Percentiles rank a stretch among this genome's conserved stretches.
phyloP scores from a whole-genome alignment of 2,113 vertebrate species.

The Bostrychus sinensis region DNA sequence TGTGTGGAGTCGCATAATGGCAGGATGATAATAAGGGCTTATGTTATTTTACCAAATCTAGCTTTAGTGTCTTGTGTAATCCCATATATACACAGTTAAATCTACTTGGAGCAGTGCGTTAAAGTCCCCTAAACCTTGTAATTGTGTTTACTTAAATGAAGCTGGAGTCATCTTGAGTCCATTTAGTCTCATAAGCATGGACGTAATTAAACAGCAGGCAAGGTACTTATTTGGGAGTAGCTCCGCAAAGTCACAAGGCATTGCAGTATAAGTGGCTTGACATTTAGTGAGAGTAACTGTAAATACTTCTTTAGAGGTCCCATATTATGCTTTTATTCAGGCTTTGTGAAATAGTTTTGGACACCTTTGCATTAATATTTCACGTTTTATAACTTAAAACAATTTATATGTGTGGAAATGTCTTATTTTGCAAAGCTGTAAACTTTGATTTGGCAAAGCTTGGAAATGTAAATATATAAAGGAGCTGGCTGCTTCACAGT shows the following conservation, averaged over 20 bases:
- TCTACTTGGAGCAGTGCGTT: constrained; percentile 52
- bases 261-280: constrained; percentile 13
- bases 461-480: too few relatives aligned
- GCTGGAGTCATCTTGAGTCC: constrained; percentile 78
- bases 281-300: constrained; percentile 24
- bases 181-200: constrained; percentile 73
- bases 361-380: too few relatives aligned
- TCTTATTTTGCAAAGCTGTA: too few relatives aligned
- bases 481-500: too few relatives aligned
- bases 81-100: constrained; percentile 52
- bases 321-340: too few relatives aligned
- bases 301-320: constrained; percentile 31
- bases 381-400: too few relatives aligned
- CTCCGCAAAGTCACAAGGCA: neutral
- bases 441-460: too few relatives aligned
- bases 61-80: constrained; percentile 42
- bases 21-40: constrained; percentile 19
- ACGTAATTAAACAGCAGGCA: constrained; percentile 66
- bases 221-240: constrained; percentile 56
- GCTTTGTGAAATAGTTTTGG: too few relatives aligned
- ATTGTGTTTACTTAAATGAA: constrained; percentile 62
- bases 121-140: constrained; percentile 55
- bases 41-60: constrained; percentile 30
- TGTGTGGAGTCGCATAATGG: constrained; percentile 14
- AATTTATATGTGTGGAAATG: too few relatives aligned